Evolutionary conservation across 2,113 vertebrate species (phyloP).

Genomic region (Ceyx margarethae): DNA sequence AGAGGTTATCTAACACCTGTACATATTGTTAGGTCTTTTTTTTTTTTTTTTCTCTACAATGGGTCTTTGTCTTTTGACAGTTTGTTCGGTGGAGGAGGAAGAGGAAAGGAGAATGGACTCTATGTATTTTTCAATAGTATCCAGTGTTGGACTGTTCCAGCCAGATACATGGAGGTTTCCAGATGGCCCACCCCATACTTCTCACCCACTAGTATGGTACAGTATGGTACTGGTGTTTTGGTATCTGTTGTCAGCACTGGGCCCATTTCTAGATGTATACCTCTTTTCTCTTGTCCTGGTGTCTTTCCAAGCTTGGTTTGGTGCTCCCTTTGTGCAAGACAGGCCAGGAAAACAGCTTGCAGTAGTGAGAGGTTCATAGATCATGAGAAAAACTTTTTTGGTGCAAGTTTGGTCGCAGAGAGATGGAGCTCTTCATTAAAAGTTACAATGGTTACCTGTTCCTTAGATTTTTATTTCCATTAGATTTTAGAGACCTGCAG

Average conservation of each 20-base stretch:
- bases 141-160: slow-evolving; percentile 51
- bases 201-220: slow-evolving; percentile 58
- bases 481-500: not conserved
- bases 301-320: not conserved
- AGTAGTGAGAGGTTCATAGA: not conserved
- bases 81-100: slow-evolving; percentile 57
- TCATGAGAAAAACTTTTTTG: not conserved
- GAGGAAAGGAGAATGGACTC: slow-evolving; percentile 50
- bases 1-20: not conserved
- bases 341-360: not conserved
- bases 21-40: not conserved
- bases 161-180: slow-evolving; percentile 44
- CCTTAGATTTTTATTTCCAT: not conserved
- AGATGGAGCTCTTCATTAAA: not conserved
- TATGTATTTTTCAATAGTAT: slow-evolving; percentile 54
- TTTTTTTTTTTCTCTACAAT: slow-evolving; percentile 21
- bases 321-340: not conserved
- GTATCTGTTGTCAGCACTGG: slow-evolving; percentile 45
- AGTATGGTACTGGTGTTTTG: slow-evolving; percentile 46
- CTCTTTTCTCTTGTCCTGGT: not conserved
- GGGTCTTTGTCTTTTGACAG: slow-evolving; percentile 57
- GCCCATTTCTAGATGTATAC: slow-evolving; percentile 8
- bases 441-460: rapidly evolving
- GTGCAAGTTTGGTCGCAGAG: not conserved
- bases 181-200: slow-evolving; percentile 56